phyloP scores from a whole-genome alignment of 2,888 invertebrate species.

The Orgyia antiqua region DNA sequence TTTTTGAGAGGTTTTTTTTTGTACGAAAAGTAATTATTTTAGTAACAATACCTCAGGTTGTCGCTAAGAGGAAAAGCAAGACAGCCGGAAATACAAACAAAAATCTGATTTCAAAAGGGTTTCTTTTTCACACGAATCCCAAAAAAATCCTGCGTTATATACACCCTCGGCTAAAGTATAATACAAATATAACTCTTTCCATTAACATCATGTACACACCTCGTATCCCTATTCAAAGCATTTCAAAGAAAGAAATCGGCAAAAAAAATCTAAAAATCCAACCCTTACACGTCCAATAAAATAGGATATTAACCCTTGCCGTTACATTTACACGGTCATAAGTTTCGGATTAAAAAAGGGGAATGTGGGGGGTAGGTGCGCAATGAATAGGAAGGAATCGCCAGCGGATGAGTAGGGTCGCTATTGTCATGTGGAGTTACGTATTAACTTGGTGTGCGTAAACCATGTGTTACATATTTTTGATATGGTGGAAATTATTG shows the following conservation, averaged over 20 bases:
- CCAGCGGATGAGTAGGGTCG: slow-evolving; percentile 44
- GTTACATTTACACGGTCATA: slow-evolving; percentile 65
- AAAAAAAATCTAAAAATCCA: slow-evolving; percentile 31
- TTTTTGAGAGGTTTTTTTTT: no score
- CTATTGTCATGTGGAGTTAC: slow-evolving; percentile 29
- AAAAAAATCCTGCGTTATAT: no score
- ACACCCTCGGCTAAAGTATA: no score
- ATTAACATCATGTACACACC: slow-evolving; percentile 23
- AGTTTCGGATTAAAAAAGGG: slow-evolving; percentile 67
- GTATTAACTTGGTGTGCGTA: slow-evolving; percentile 28
- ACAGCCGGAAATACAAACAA: no score
- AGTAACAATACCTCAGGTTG: no score
- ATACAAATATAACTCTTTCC: no score
- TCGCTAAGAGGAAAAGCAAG: no score
- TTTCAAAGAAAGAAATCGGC: slow-evolving; percentile 15
- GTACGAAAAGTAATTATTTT: no score
- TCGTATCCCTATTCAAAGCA: slow-evolving; percentile 21
- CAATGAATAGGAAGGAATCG: slow-evolving; percentile 44
- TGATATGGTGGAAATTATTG: neutral
- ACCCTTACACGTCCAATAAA: slow-evolving; percentile 47
- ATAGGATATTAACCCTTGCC: slow-evolving; percentile 62
- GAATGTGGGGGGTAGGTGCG: slow-evolving; percentile 21
- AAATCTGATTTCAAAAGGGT: no score
- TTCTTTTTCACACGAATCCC: no score
- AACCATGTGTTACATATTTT: slow-evolving; percentile 6